These are phyloP conservation scores for Ochotona curzoniae DNA, from an alignment of 2,113 vertebrate genomes.

Conservation along the genomic window DNA sequence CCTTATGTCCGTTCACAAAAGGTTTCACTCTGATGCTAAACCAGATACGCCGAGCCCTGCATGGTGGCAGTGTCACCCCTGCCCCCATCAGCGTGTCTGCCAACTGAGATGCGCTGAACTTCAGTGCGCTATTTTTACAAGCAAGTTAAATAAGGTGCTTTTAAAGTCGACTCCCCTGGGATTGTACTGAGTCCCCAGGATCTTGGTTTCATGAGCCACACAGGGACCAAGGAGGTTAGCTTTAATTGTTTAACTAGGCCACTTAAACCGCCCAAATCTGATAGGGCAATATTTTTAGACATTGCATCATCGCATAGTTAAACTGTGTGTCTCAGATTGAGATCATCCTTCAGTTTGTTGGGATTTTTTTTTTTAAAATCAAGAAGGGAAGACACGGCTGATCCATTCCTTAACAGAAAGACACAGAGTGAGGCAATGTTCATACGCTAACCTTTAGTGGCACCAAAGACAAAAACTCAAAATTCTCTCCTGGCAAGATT, in stretches of 20 bases:
- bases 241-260: conserved; percentile 71
- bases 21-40: conserved; percentile 11
- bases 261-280: conserved; percentile 25
- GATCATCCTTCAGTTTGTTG: conserved; percentile 53
- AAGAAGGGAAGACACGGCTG: conserved; percentile 37
- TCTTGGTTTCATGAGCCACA: conserved; percentile 43
- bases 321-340: conserved; percentile 60
- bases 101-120: conserved; percentile 54
- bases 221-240: conserved; percentile 44
- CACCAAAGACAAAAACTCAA: not conserved
- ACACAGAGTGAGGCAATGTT: not conserved
- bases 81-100: not conserved
- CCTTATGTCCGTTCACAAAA: conserved; percentile 38
- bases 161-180: conserved; percentile 63
- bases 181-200: conserved; percentile 54
- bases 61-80: not conserved
- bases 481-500: conserved; percentile 3
- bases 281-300: conserved; percentile 73
- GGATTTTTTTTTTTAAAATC: conserved; percentile 51
- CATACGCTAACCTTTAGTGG: not conserved
- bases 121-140: conserved; percentile 68
- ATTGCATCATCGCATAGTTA: conserved; percentile 37
- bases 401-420: conserved; percentile 53
- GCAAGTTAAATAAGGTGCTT: conserved; percentile 68
- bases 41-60: not conserved